Evolutionary conservation across 92 coral and sea anemone species (phyloP).

Genomic region (Actinostola sp.): DNA sequence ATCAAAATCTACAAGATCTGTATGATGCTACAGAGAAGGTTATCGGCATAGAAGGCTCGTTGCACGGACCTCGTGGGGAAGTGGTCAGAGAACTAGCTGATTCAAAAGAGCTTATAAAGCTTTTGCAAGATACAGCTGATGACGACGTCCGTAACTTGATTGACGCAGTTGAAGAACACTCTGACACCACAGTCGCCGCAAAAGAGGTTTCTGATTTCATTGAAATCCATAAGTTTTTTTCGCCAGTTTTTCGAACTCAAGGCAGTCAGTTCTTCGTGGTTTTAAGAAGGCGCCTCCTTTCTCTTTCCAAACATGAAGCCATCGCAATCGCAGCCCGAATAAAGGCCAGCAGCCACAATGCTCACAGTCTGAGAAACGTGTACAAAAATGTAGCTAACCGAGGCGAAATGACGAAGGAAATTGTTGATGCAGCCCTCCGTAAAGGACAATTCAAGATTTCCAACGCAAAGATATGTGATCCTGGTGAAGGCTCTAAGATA

Average conservation of each 20-base stretch:
- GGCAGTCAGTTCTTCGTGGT: conserved; percentile 30
- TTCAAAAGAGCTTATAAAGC: conserved; percentile 47
- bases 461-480: too few species aligned
- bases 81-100: conserved; percentile 45
- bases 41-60: conserved; percentile 32
- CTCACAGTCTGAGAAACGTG: conserved; percentile 63
- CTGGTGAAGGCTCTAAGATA: conserved; percentile 1
- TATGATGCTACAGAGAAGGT: conserved; percentile 25
- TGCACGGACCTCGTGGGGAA: conserved; percentile 14
- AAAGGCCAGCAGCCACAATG: conserved; percentile 59
- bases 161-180: conserved; percentile 80
- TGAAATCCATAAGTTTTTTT: conserved; percentile 64
- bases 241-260: conserved; percentile 42
- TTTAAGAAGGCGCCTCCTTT: conserved; percentile 21
- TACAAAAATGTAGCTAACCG: conserved; percentile 77
- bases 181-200: conserved; percentile 67
- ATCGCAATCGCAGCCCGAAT: conserved; percentile 59
- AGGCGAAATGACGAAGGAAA: conserved; percentile 76
- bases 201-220: conserved; percentile 71
- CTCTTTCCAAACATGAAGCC: conserved; percentile 16
- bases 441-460: conserved; percentile 50
- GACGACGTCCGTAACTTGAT: conserved; percentile 71
- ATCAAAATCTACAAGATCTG: conserved; percentile 5
- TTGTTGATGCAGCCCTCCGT: conserved; percentile 43
- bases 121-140: conserved; percentile 58